Base-by-base conservation (phyloP, 2,797 vertebrate genomes). In the Molothrus aeneus region DNA sequence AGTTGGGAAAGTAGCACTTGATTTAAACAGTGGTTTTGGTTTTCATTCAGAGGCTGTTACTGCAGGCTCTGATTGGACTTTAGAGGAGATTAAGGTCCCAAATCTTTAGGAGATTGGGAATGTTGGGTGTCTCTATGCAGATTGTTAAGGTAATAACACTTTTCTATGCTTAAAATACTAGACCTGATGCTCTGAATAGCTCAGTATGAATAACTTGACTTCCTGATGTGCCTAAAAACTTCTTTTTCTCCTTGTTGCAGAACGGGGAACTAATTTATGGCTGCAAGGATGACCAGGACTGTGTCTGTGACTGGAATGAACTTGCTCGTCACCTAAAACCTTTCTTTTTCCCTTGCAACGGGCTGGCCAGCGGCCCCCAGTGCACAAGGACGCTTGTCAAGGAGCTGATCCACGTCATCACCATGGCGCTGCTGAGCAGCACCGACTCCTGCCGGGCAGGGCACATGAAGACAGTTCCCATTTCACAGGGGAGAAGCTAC, bases 251-350 rank as follows among this genome's bases (percentile, higher is more conserved):
- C 26, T 25, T 34, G 3, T 50, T 89, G 92, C 95, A 99, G 99
- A 99, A 99, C 0, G 99, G 99, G 36, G 98, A 99, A 95, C 98
- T 99, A 96, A 99, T 99, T 68, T 99, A 99, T 91, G 99, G 99
- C 96, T 99, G 99, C 86, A 98, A 98, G 86, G 99, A 99, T 42
- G 98, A 98, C 66, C 98, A 98, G 40, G 98, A 99, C 38, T 98
- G 98, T 5, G 97, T 97, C 2, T 98, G 98, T 22, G 99, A 99
- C 97, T 97, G 98, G 93, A 98, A 98, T 2, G 98, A 98, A 63
- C 98, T 99, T 7, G 98, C 99, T 29, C 97, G 98, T 92, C 99
- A 99, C 68, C 98, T 99, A 89, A 98, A 99, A 96, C 98, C 99
- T 9, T 99, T 99, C 97, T 99, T 99, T 95, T 98, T 98, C 66